Base-by-base conservation (phyloP, 2,888 invertebrate genomes). In the Acanthococcus lagerstroemiae region DNA sequence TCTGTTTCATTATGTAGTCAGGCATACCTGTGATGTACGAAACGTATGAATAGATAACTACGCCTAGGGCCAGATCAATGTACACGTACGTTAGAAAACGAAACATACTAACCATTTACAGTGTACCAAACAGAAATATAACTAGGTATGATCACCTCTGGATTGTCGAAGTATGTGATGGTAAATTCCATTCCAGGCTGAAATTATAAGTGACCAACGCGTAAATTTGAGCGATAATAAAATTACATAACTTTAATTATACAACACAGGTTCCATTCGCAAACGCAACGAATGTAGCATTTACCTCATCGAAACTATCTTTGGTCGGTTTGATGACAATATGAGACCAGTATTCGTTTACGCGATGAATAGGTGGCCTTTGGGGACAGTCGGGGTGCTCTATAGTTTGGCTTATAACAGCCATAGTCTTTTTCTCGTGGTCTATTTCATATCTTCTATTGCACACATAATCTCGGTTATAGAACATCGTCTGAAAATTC, bases 111-210 rank as follows among this genome's bases (percentile, higher is more conserved):
- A 80, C 80, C 80, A 71, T 77, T 76, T 73, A 78, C 75, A 12
- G 80, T 79, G 15, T 80, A 89, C 90, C 90, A 92, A 0, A 84
- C 79, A 24, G 84, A 83, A 52, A 88, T 79, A 46, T 84, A 79
- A 7, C 85, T 80, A 0, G 91, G 88, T 72, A 92, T 83, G 56
- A 85, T 83, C 3, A 85, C 79, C 0, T 89, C 90, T 7, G 92
- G 90, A 79, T 91, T 88, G 75, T 92, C 92, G 76, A 86, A 92
- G 76, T 92, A 92, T 0, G 91, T 92, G 45, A 92, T 77, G 44
- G 87, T 85, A 76, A 90, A 92, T 75, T 92, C 88, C 73, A 88
- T 82, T 12, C 89, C 88, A 21, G 81, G 79, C 81, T 85, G 75
- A 2, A 72, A 71, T 55, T 69, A 67, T 6, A 46, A 25, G 55